Evolutionary conservation across 2,888 invertebrate species (phyloP).

Genomic region (Cenopis cana): DNA sequence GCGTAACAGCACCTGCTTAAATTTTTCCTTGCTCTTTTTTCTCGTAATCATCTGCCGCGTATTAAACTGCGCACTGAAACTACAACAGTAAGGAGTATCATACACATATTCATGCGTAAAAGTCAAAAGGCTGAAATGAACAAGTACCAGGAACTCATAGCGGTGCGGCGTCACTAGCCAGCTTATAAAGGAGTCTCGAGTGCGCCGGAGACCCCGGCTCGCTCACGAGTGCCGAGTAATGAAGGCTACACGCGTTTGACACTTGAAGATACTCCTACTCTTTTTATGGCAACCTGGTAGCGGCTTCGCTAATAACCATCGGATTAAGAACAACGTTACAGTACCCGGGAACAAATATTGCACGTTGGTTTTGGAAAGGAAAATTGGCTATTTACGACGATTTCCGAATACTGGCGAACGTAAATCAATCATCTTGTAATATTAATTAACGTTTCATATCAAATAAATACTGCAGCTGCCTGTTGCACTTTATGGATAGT

Average conservation of each 20-base stretch:
- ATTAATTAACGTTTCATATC: too few relatives aligned
- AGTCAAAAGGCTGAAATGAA: slow-evolving; percentile 53
- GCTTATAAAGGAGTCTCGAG: slow-evolving; percentile 66
- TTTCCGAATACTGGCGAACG: too few relatives aligned
- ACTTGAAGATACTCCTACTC: slow-evolving; percentile 47
- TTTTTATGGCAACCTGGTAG: slow-evolving; percentile 50
- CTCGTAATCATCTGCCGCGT: slow-evolving; percentile 18
- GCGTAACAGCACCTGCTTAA: slow-evolving; percentile 2
- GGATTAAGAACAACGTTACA: slow-evolving; percentile 11
- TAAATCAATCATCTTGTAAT: too few relatives aligned
- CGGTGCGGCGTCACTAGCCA: slow-evolving; percentile 54
- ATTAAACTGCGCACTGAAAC: slow-evolving; percentile 10
- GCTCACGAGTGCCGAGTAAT: slow-evolving; percentile 54
- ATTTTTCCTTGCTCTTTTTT: slow-evolving; percentile 3
- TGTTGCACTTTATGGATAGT: too few relatives aligned
- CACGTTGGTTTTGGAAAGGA: too few relatives aligned
- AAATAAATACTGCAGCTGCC: too few relatives aligned
- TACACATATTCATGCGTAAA: slow-evolving; percentile 33
- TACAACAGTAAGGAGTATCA: slow-evolving; percentile 26
- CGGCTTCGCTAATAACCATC: slow-evolving; percentile 49
- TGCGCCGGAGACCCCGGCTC: slow-evolving; percentile 54
- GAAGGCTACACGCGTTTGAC: slow-evolving; percentile 56
- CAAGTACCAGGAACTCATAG: slow-evolving; percentile 56
- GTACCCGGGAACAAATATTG: too few relatives aligned
- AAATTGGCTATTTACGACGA: too few relatives aligned